Evolutionary conservation across 2,113 vertebrate species (phyloP).

Genomic region (Alligator mississippiensis): DNA sequence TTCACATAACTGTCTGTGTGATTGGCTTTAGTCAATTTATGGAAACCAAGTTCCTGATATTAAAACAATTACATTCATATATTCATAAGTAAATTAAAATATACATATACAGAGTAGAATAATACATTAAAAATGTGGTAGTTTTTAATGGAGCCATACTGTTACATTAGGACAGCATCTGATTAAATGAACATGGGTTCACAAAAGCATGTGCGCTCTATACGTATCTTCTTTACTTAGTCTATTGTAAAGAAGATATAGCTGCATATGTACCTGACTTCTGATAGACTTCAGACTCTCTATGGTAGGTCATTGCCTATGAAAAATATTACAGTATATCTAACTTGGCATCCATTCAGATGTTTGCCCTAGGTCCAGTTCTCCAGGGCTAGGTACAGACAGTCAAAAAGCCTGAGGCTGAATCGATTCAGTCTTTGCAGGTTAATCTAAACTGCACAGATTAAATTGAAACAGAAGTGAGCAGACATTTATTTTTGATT

Average conservation of each 20-base stretch:
- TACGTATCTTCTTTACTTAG: too few species aligned
- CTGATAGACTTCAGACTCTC: not conserved
- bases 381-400: not conserved
- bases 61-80: not conserved
- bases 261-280: not conserved
- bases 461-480: too few species aligned
- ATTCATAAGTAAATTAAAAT: not conserved
- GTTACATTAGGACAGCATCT: too few species aligned
- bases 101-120: not conserved
- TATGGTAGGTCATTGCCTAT: not conserved
- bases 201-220: too few species aligned
- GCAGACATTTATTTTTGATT: too few species aligned
- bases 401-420: too few species aligned
- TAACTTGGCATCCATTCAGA: not conserved
- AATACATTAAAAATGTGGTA: not conserved
- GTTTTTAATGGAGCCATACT: too few species aligned
- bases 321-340: not conserved
- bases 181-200: too few species aligned
- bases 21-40: not conserved
- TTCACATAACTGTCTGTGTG: not conserved
- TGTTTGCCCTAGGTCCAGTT: not conserved
- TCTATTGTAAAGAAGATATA: not conserved
- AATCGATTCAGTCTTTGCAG: too few species aligned
- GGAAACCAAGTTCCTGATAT: not conserved
- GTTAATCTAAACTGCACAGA: too few species aligned